These are phyloP conservation scores for Sitta europaea DNA, from an alignment of 2,113 vertebrate genomes.

Conservation along the genomic window DNA sequence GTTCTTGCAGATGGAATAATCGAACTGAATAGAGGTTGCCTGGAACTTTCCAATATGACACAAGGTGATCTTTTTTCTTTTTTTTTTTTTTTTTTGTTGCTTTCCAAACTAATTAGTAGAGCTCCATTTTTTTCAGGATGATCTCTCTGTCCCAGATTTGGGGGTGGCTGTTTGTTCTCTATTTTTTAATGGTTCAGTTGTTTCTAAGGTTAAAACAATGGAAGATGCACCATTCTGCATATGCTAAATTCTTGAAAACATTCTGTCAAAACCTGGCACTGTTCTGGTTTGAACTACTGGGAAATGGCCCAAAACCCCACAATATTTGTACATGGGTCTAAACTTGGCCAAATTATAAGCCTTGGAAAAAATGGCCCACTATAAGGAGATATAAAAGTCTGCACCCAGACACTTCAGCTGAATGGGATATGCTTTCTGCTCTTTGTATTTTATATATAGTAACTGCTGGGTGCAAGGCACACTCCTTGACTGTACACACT, in stretches of 20 bases:
- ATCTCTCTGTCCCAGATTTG: background rate
- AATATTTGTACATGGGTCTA: background rate
- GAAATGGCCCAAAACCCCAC: background rate
- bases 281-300: background rate
- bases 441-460: background rate
- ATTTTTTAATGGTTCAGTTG: background rate
- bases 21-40: background rate
- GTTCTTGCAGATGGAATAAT: background rate
- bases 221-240: background rate
- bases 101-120: background rate
- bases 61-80: background rate
- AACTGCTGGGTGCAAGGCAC: background rate
- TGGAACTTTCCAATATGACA: background rate
- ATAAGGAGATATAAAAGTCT: background rate
- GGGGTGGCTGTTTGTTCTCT: background rate
- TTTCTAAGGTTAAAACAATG: background rate
- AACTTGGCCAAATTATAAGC: background rate
- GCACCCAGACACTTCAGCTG: background rate
- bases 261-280: background rate
- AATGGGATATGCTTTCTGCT: background rate
- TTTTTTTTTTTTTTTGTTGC: background rate
- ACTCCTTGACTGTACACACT: background rate
- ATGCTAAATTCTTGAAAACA: background rate
- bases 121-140: background rate
- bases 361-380: background rate